Base-by-base conservation (phyloP, 2,888 invertebrate species). In the Agrochola lychnidis region DNA sequence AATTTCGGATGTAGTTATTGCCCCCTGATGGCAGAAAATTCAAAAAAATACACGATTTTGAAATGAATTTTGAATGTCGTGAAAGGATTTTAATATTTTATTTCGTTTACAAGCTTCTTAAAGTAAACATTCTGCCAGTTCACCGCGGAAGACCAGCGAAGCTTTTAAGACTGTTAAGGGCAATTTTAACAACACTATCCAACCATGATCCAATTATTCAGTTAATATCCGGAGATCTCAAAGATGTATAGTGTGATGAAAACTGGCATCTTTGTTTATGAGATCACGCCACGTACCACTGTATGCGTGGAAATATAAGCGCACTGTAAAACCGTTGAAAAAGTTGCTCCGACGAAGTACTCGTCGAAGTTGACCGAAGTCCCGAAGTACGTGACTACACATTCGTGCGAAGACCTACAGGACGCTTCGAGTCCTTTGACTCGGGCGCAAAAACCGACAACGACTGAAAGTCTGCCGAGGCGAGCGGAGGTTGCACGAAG, bases 1-100 rank as follows among this genome's bases (percentile, higher is more conserved):
- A 48, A 5, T 4, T 9, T 25, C 48, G 36, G 0, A 57, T 36
- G 12, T 40, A 9, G 45, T 78, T 48, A 19, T 1, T 48, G 0
- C 2, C 51, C 3, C 4, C 73, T 56, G 22, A 12, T 25, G 12
- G 3, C 3, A 48, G 36, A 16, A 73, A n/a, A 56, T 68, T 53
- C 16, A 68, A 68, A n/a, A n/a, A n/a, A n/a, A 53, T 19, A 68
- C n/a, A 16, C 36, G 16, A 68, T 68, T n/a, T 36, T 36, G 16
- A 51, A 51, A 51, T 22, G 0, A 51, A 22, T 51, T 51, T 51
- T 36, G 53, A 53, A 9, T 36, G 36, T 36, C 16, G 56, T 36
- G 16, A n/a, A 10, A 36, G n/a, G 3, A 40, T 40, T 56, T n/a
- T 16, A 53, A 22, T 22, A 1, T 51, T n/a, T n/a, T 68, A 53